Evolutionary conservation across 2,888 invertebrate genomes (phyloP).

Genomic region (Bhutanitis thaidina): DNA sequence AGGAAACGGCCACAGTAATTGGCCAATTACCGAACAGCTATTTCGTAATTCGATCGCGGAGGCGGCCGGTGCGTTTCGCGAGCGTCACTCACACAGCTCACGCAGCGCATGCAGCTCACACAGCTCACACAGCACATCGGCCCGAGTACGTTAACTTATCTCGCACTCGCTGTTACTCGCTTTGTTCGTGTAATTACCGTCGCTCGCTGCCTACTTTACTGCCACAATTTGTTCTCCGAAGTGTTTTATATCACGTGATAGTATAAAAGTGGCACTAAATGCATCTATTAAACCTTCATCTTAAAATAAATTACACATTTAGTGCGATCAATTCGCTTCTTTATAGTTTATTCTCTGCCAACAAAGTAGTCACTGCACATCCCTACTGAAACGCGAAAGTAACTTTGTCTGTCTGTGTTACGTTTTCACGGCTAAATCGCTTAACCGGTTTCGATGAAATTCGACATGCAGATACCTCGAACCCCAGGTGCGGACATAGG

Average conservation of each 20-base stretch:
- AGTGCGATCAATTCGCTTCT: not conserved
- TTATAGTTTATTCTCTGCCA: not conserved
- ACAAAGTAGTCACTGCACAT: not conserved
- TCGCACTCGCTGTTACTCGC: constrained; percentile 41
- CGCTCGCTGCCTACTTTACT: constrained; percentile 27
- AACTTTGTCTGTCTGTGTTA: no score
- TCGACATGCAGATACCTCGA: no score
- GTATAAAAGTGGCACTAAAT: constrained; percentile 10
- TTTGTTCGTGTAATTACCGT: constrained; percentile 27
- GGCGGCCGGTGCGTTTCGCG: constrained; percentile 51
- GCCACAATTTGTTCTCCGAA: constrained; percentile 25
- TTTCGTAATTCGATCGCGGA: constrained; percentile 45
- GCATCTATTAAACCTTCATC: constrained; percentile 1
- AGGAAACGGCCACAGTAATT: constrained; percentile 36
- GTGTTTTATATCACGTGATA: constrained; percentile 22
- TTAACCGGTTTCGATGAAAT: no score
- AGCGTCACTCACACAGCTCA: constrained; percentile 41
- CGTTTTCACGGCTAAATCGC: no score
- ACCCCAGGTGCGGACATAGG: no score
- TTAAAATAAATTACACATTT: constrained; percentile 1
- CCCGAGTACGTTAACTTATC: constrained; percentile 43
- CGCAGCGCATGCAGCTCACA: no score
- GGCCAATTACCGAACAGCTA: constrained; percentile 45
- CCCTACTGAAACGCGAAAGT: no score
- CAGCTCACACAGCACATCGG: constrained; percentile 33